Conservation (phyloP, 2,888 invertebrate species). For the Epiblema foenella region DNA sequence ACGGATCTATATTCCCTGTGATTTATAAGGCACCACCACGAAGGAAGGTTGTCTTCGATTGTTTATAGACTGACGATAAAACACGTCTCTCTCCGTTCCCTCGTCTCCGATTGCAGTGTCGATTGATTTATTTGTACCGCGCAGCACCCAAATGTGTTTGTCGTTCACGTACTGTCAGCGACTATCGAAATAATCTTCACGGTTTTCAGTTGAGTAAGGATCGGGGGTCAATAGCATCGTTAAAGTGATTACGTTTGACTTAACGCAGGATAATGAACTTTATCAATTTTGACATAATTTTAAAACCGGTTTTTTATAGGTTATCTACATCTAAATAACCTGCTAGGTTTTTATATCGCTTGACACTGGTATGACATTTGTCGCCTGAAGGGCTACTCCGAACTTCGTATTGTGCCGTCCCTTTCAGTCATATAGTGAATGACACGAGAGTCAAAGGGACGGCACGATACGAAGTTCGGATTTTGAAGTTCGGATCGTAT, state of each 20-base stretch:
- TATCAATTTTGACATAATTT: slow-evolving; percentile 10
- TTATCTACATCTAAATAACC: no score
- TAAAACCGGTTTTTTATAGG: slow-evolving; percentile 5
- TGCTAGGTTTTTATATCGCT: no score
- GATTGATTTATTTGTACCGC: slow-evolving; percentile 39
- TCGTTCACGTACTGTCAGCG: slow-evolving; percentile 39
- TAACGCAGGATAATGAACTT: slow-evolving; percentile 8
- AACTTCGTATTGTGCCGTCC: no score
- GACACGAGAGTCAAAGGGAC: no score
- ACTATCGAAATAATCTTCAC: slow-evolving; percentile 26
- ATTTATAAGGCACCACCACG: background rate
- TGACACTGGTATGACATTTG: no score
- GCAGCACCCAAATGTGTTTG: slow-evolving; percentile 32
- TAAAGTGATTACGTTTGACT: slow-evolving; percentile 11
- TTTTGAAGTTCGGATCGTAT: no score
- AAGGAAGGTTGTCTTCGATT: slow-evolving; percentile 3
- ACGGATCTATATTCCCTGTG: background rate
- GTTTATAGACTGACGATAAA: slow-evolving; percentile 19
- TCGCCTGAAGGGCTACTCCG: no score
- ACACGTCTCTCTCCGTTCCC: slow-evolving; percentile 1
- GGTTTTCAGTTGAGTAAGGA: slow-evolving; percentile 9
- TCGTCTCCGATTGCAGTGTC: slow-evolving; percentile 24
- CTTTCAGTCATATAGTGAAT: no score
- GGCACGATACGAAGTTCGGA: no score
- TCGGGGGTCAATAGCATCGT: slow-evolving; percentile 17